Evolutionary conservation across 2,113 vertebrate genomes (phyloP).

Genomic region (Nerophis lumbriciformis): DNA sequence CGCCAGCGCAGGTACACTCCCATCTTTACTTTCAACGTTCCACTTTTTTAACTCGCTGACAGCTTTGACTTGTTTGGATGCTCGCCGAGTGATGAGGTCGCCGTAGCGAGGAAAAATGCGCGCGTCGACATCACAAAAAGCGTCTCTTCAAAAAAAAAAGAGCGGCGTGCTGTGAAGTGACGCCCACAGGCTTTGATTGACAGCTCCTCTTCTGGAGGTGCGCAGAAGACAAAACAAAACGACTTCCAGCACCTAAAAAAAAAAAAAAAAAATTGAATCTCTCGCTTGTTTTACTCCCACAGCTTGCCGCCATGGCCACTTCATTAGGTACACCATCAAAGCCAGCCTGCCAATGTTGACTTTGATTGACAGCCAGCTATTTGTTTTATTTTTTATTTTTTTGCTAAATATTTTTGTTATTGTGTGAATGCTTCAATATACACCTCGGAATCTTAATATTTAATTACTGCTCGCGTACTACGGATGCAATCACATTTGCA

Average conservation of each 20-base stretch:
- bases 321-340: not conserved
- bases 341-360: not conserved
- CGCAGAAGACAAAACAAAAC: not conserved
- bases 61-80: not conserved
- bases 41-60: not conserved
- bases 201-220: slow-evolving; percentile 2
- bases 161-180: slow-evolving; percentile 10
- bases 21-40: too few relatives aligned
- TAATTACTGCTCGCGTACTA: too few relatives aligned
- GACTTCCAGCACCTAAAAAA: not conserved
- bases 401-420: too few relatives aligned
- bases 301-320: not conserved
- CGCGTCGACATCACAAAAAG: slow-evolving; percentile 3
- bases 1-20: slow-evolving; percentile 83
- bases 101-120: not conserved
- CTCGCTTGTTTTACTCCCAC: not conserved
- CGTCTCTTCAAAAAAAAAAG: slow-evolving; percentile 14
- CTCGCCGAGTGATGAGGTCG: not conserved
- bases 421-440: too few relatives aligned
- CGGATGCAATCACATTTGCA: too few relatives aligned
- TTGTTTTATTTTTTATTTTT: too few relatives aligned
- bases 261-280: not conserved
- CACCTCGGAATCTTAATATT: too few relatives aligned
- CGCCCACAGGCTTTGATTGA: slow-evolving; percentile 35
- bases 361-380: not conserved